phyloP scores from a whole-genome alignment of 2,113 vertebrate genomes.

The Cyanoramphus novaezelandiae region DNA sequence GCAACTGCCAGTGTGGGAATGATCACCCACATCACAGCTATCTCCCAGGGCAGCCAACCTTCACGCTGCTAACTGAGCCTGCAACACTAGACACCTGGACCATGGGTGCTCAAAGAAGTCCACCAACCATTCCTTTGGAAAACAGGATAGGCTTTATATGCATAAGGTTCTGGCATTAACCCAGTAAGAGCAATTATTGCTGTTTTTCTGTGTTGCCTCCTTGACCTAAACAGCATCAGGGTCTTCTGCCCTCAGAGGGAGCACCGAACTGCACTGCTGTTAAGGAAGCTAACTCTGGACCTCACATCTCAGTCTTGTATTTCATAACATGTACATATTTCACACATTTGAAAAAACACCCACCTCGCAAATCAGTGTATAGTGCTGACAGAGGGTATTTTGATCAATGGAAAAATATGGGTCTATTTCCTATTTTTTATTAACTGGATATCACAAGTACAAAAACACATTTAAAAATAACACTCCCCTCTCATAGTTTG shows the following conservation, averaged over 20 bases:
- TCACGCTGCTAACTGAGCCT: background rate
- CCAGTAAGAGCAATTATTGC: background rate
- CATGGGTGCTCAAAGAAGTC: fast-evolving
- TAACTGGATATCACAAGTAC: background rate
- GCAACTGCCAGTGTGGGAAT: background rate
- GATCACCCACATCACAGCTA: background rate
- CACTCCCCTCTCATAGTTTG: background rate
- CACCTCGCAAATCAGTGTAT: background rate
- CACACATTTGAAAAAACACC: background rate
- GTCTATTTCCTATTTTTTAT: background rate
- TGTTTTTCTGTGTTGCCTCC: background rate
- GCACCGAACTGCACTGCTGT: background rate
- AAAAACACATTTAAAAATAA: background rate
- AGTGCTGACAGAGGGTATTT: background rate
- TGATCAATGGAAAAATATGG: background rate
- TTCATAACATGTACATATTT: background rate
- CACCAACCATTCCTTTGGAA: background rate
- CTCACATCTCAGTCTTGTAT: background rate
- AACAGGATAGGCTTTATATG: background rate
- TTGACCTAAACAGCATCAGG: background rate
- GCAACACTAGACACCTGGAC: background rate
- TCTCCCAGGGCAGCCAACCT: fast-evolving
- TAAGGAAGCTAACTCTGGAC: background rate
- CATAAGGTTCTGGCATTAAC: background rate
- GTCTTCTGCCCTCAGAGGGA: background rate